Percentiles rank a stretch among this genome's conserved stretches.
Conservation (phyloP, 2,888 invertebrate species). For the Subacronicta megacephala region DNA sequence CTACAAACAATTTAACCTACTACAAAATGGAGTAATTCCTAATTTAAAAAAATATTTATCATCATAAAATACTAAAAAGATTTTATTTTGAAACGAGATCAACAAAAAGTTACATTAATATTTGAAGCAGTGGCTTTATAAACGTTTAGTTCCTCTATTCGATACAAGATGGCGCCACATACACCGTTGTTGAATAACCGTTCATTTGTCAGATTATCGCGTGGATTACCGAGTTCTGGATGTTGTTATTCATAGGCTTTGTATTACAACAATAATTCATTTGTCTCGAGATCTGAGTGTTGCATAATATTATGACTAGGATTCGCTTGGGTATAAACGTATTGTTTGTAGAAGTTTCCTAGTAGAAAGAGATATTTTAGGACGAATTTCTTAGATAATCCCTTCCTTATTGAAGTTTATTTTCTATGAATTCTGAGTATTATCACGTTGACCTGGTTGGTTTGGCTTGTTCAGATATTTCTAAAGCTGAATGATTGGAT, state of each 20-base stretch:
- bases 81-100: too few relatives aligned
- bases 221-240: slow-evolving; percentile 34
- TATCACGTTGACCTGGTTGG: slow-evolving; percentile 34
- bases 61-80: too few relatives aligned
- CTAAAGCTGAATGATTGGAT: slow-evolving; percentile 40
- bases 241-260: slow-evolving; percentile 41
- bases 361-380: slow-evolving; percentile 36
- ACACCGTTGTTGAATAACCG: slow-evolving; percentile 17
- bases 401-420: slow-evolving; percentile 48
- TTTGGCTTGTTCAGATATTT: slow-evolving; percentile 2
- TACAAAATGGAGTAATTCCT: too few relatives aligned
- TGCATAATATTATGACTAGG: slow-evolving; percentile 50
- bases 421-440: slow-evolving; percentile 31
- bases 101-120: too few relatives aligned
- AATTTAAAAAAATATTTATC: too few relatives aligned
- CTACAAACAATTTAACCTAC: too few relatives aligned
- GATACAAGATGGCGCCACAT: slow-evolving; percentile 70
- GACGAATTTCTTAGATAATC: slow-evolving; percentile 26
- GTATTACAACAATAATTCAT: slow-evolving; percentile 52
- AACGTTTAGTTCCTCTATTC: slow-evolving; percentile 52
- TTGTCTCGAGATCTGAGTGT: slow-evolving; percentile 30
- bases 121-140: too few relatives aligned
- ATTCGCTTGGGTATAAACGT: slow-evolving; percentile 19
- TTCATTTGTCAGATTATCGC: slow-evolving; percentile 27
- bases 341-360: slow-evolving; percentile 43